phyloP scores from a whole-genome alignment of 2,888 invertebrate genomes.

The Lasioglossum malachurum region DNA sequence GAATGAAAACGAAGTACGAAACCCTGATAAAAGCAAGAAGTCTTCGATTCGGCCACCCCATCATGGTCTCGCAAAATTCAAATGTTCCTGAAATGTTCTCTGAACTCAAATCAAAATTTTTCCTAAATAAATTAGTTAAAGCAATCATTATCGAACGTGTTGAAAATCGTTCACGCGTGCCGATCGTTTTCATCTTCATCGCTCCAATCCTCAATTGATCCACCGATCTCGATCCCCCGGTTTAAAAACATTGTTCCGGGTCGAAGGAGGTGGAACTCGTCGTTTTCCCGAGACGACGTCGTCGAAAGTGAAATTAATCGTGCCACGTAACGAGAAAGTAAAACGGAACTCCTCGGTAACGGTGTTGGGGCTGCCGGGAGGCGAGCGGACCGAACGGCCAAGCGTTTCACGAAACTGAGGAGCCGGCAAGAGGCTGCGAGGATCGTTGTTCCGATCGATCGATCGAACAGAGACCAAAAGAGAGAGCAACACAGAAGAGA shows the following conservation, averaged over 20 bases:
- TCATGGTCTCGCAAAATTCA: not conserved
- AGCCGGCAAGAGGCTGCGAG: not conserved
- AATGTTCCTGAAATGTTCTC: not conserved
- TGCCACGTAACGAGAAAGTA: constrained; percentile 26
- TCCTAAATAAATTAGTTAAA: too few species aligned
- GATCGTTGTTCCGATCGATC: constrained; percentile 3
- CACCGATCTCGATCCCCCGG: not conserved
- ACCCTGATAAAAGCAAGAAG: not conserved
- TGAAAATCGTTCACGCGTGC: too few species aligned
- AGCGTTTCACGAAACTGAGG: not conserved
- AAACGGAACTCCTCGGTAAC: constrained; percentile 10
- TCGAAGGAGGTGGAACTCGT: not conserved
- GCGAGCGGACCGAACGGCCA: not conserved
- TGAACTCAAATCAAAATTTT: too few species aligned
- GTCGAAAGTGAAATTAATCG: constrained; percentile 30
- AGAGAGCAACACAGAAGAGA: not conserved
- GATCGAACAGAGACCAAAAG: not conserved
- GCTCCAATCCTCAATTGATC: not conserved
- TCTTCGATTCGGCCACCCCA: not conserved
- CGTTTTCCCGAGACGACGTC: constrained; percentile 6
- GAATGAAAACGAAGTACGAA: not conserved
- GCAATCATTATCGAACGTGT: too few species aligned
- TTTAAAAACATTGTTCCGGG: not conserved
- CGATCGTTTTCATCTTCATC: not conserved
- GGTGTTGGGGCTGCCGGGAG: not conserved